A percentile compares a stretch with the other conserved stretches of the same genome.
Evolutionary conservation across 1,140 invertebrate genomes (phyloP).

Genomic region (Octopus bimaculoides): DNA sequence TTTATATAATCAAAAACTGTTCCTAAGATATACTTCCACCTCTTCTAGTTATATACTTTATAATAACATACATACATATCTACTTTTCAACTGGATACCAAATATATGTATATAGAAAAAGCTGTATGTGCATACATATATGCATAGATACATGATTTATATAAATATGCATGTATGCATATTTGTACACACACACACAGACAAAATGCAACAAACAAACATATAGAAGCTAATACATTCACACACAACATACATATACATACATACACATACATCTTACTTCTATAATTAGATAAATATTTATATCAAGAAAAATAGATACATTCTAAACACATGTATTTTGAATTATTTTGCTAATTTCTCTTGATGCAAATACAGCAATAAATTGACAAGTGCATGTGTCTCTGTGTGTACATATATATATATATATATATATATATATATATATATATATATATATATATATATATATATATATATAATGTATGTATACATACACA

Average conservation of each 20-base stretch:
- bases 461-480: background rate
- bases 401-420: background rate
- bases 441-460: constrained; percentile 4
- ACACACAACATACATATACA: background rate
- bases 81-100: background rate
- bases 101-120: background rate
- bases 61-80: background rate
- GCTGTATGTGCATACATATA: background rate
- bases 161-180: background rate
- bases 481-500: background rate
- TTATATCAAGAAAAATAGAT: background rate
- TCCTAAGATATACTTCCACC: background rate
- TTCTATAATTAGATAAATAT: background rate
- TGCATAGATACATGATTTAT: background rate
- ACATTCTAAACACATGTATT: background rate
- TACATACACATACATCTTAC: background rate
- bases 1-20: background rate
- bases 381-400: background rate
- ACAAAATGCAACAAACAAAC: background rate
- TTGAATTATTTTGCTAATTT: background rate
- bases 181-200: background rate
- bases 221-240: background rate
- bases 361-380: background rate
- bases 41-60: background rate
- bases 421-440: background rate